Evolutionary conservation across 2,888 invertebrate genomes (phyloP).

Genomic region (Masnerella sp.): DNA sequence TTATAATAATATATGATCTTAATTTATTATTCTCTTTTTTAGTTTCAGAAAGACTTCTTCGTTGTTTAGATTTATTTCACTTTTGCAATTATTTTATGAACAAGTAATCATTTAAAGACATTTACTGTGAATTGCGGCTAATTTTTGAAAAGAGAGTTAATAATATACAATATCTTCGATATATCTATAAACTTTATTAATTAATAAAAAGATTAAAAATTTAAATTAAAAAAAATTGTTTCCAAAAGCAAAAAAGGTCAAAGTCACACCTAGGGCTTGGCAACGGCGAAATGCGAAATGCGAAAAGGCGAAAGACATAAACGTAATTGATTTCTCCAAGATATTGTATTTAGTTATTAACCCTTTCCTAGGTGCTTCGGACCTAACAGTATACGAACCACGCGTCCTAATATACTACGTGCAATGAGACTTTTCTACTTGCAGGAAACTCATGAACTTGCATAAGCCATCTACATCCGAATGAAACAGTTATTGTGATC

Average conservation of each 20-base stretch:
- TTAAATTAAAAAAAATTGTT: conserved; percentile 23
- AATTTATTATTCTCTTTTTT: too few species aligned
- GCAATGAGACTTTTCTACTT: conserved; percentile 10
- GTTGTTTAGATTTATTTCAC: too few species aligned
- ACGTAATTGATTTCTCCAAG: conserved; percentile 64
- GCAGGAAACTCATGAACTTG: conserved; percentile 31
- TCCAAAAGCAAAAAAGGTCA: conserved; percentile 63
- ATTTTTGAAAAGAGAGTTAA: too few species aligned
- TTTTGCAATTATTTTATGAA: too few species aligned
- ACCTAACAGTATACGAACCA: conserved; percentile 49
- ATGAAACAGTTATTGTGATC: background rate
- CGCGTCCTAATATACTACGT: conserved; percentile 61
- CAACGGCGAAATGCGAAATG: conserved; percentile 61
- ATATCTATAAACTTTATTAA: too few species aligned
- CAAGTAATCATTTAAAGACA: too few species aligned
- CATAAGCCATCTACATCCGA: conserved; percentile 19
- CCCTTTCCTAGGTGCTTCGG: conserved; percentile 68
- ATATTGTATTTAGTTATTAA: conserved; percentile 62
- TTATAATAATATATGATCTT: too few species aligned
- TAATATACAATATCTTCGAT: too few species aligned
- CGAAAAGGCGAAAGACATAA: conserved; percentile 63
- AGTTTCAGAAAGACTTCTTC: too few species aligned
- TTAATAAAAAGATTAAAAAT: too few species aligned
- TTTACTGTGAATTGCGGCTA: too few species aligned
- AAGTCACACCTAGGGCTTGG: conserved; percentile 67